Evolutionary conservation across 2,797 vertebrate species (phyloP).

Genomic region (Pempheris klunzingeri): DNA sequence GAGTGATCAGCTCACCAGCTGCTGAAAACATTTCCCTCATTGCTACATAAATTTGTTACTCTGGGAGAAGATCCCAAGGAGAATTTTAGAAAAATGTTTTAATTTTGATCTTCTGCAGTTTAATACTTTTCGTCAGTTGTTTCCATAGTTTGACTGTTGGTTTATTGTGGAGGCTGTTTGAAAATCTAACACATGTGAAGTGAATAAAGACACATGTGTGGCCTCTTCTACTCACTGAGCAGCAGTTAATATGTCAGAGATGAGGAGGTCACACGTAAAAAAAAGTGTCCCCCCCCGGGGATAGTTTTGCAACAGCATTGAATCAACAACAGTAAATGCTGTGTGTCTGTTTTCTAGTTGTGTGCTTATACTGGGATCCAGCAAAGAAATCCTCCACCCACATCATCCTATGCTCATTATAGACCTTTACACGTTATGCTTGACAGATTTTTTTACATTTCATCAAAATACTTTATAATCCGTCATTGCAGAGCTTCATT

Average conservation of each 20-base stretch:
- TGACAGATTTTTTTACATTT: not conserved
- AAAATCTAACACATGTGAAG: conserved; percentile 1
- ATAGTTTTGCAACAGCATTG: not conserved
- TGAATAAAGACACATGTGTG: conserved; percentile 22
- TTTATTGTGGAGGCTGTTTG: conserved; percentile 3
- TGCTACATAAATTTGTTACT: conserved; percentile 30
- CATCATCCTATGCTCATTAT: not conserved
- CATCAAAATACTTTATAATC: not conserved
- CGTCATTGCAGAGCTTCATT: not conserved
- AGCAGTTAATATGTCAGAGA: conserved; percentile 33
- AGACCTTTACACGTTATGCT: not conserved
- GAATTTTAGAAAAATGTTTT: not conserved
- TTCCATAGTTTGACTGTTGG: not conserved
- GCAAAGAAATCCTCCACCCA: not conserved
- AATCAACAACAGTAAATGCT: conserved; percentile 10
- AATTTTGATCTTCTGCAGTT: not conserved
- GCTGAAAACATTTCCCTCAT: conserved; percentile 24
- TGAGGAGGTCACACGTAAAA: conserved; percentile 43
- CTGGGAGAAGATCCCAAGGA: not conserved
- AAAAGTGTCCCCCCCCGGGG: conserved; percentile 2
- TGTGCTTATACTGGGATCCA: not conserved
- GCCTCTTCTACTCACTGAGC: conserved; percentile 40
- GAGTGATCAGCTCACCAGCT: conserved; percentile 40
- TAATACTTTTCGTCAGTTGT: conserved; percentile 1
- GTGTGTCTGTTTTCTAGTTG: not conserved